Conservation (phyloP, 2,888 invertebrate species). For the Dynastes grantii region DNA sequence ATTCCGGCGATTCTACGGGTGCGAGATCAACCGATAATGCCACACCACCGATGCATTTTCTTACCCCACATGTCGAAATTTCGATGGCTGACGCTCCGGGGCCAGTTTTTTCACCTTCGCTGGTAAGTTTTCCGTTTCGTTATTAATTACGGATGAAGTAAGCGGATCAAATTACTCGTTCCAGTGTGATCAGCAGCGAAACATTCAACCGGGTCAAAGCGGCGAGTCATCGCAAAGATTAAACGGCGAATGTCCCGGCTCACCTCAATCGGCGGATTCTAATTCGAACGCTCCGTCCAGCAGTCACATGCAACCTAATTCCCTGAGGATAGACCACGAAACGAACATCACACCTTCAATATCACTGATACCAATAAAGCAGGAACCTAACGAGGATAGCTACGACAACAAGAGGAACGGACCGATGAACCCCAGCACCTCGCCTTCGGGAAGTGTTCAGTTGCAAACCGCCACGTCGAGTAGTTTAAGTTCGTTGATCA, state of each 20-base stretch:
- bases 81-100: conserved; percentile 89
- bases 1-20: conserved; percentile 88
- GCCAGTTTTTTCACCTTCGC: conserved; percentile 75
- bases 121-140: conserved; percentile 63
- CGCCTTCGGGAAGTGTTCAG: conserved; percentile 62
- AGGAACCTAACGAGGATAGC: conserved; percentile 74
- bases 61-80: conserved; percentile 93
- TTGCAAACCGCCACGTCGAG: conserved; percentile 76
- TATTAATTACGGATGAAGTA: neutral
- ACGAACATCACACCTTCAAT: conserved; percentile 87
- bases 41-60: conserved; percentile 92
- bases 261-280: conserved; percentile 87
- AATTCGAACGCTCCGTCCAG: conserved; percentile 83
- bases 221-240: conserved; percentile 72
- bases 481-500: conserved; percentile 84
- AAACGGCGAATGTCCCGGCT: conserved; percentile 82
- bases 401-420: conserved; percentile 69
- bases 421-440: conserved; percentile 66
- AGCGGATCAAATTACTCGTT: neutral
- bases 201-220: conserved; percentile 64
- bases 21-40: conserved; percentile 88
- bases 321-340: conserved; percentile 69
- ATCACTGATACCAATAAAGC: conserved; percentile 89
- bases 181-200: conserved; percentile 63
- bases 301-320: conserved; percentile 73